A percentile compares a stretch with the other conserved stretches of the same genome.
Evolutionary conservation across 1,140 invertebrate genomes (phyloP).

Genomic region (Neotoxoptera formosana): DNA sequence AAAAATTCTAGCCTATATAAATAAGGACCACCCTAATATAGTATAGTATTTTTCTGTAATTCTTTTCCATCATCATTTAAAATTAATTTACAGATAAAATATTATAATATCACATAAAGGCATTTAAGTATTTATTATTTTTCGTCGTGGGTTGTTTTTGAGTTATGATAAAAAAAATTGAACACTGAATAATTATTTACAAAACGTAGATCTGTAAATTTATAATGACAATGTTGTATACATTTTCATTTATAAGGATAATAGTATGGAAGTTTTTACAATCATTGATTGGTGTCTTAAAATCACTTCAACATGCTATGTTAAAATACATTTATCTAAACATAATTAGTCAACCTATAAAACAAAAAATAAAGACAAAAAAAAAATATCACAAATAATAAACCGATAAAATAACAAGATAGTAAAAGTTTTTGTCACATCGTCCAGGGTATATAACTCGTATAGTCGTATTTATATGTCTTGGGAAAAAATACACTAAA

Average conservation of each 20-base stretch:
- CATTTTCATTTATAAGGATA: neutral
- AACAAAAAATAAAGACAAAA: neutral
- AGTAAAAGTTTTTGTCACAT: constrained; percentile 22
- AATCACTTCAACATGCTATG: neutral
- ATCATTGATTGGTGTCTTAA: neutral
- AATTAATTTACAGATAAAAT: neutral
- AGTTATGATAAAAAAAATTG: neutral
- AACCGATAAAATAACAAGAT: neutral
- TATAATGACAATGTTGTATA: too few relatives aligned
- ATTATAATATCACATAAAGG: neutral
- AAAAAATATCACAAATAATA: neutral
- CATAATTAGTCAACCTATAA: neutral
- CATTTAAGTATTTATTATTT: neutral
- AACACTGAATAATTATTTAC: neutral
- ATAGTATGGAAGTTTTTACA: neutral
- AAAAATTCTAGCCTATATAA: too few relatives aligned
- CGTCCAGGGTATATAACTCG: neutral
- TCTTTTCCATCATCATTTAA: neutral
- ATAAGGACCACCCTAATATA: too few relatives aligned
- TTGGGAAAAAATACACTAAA: neutral
- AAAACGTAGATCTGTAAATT: too few relatives aligned
- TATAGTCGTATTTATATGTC: neutral
- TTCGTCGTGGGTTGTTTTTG: too few relatives aligned
- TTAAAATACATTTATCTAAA: neutral
- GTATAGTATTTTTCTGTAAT: neutral